Conservation (phyloP, 1,140 invertebrate genomes). For the Drosophila nannoptera region DNA sequence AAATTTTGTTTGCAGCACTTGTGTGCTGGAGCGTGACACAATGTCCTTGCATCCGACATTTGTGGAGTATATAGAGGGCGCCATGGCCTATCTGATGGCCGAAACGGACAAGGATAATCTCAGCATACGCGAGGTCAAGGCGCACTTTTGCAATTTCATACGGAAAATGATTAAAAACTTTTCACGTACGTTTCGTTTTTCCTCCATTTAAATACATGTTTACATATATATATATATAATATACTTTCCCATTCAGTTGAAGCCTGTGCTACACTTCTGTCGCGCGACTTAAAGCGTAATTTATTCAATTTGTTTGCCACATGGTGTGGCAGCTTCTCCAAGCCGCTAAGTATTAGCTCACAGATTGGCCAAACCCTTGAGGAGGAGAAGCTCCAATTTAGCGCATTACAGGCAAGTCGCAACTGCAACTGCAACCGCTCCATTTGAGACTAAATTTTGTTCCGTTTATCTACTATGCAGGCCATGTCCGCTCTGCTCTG, state of each 20-base stretch:
- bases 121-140: slow-evolving; percentile 89
- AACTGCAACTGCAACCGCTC: background rate
- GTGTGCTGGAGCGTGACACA: slow-evolving; percentile 90
- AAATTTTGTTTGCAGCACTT: slow-evolving; percentile 82
- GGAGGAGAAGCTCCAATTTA: slow-evolving; percentile 85
- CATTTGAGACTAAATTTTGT: background rate
- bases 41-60: slow-evolving; percentile 91
- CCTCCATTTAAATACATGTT: background rate
- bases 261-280: slow-evolving; percentile 89
- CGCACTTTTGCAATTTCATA: slow-evolving; percentile 97
- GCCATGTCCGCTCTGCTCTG: slow-evolving; percentile 97
- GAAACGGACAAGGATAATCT: slow-evolving; percentile 93
- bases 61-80: slow-evolving; percentile 97
- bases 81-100: slow-evolving; percentile 92
- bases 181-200: slow-evolving; percentile 83
- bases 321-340: slow-evolving; percentile 93
- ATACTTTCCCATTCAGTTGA: slow-evolving; percentile 85
- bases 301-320: slow-evolving; percentile 95
- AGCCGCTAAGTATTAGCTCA: slow-evolving; percentile 79
- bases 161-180: slow-evolving; percentile 96
- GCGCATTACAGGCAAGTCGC: slow-evolving; percentile 86
- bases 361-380: slow-evolving; percentile 77
- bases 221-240: slow-evolving; percentile 19
- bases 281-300: slow-evolving; percentile 90
- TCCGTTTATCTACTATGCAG: slow-evolving; percentile 78